Percentiles rank a stretch among this genome's conserved stretches.
These are phyloP conservation scores for Cololabis saira DNA, from an alignment of 2,113 vertebrate genomes.

Conservation along the genomic window DNA sequence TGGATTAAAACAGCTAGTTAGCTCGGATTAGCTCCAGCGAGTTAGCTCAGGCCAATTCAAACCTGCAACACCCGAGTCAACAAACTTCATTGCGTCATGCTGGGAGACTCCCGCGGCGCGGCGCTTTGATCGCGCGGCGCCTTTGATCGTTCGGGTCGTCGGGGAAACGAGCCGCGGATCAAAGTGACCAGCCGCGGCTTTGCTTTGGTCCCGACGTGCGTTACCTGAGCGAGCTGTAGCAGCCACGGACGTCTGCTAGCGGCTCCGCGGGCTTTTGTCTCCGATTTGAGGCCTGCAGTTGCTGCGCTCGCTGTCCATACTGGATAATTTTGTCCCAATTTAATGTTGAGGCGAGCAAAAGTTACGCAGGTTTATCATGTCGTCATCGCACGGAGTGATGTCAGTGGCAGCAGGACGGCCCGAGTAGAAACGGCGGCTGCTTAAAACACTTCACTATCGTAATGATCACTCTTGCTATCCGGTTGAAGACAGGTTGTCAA, in stretches of 20 bases:
- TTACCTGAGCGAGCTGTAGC: constrained; percentile 66
- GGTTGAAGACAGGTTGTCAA: constrained; percentile 44
- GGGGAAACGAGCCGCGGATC: too few relatives aligned
- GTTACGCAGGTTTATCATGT: constrained; percentile 38
- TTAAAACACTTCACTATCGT: too few relatives aligned
- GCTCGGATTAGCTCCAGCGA: constrained; percentile 45
- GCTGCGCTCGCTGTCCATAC: constrained; percentile 66
- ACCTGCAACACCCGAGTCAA: constrained; percentile 30
- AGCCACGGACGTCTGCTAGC: constrained; percentile 44
- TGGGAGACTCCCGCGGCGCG: too few relatives aligned
- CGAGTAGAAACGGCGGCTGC: too few relatives aligned
- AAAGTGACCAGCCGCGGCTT: too few relatives aligned
- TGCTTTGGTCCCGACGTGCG: too few relatives aligned
- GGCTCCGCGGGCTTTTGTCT: constrained; percentile 73
- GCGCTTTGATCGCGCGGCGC: too few relatives aligned
- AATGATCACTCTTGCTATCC: constrained; percentile 48
- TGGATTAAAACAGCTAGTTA: constrained; percentile 33
- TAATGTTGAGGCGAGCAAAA: constrained; percentile 22
- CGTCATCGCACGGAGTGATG: constrained; percentile 38
- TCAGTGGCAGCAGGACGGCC: constrained; percentile 44
- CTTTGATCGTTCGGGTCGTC: too few relatives aligned
- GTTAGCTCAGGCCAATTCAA: constrained; percentile 28
- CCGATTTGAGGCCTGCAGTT: constrained; percentile 72
- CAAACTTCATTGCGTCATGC: constrained; percentile 65
- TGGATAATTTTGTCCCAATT: constrained; percentile 6